Evolutionary conservation across 2,888 invertebrate species (phyloP), one percentile per base, ranked within the genome.

Genomic region (Nezara viridula): DNA sequence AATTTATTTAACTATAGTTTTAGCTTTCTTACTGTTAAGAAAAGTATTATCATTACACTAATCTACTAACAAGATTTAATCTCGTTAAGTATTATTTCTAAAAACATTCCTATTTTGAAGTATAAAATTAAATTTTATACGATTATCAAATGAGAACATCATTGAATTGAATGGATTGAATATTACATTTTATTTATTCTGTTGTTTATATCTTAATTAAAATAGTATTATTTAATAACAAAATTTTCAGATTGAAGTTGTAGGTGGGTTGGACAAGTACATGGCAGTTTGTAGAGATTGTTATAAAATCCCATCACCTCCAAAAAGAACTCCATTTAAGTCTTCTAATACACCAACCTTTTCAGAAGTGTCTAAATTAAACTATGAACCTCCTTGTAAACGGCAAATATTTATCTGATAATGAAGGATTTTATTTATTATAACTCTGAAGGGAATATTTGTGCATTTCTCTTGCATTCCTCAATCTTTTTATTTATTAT

Each of bases 211-310:
- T 2, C 24, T 7, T 55, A 60, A 37, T 73, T 73, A 73, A 14
- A 32, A 55, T 60, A 27, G 37, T 73, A 32, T 73, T 7, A 1
- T 6, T 16, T 37, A 19, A 60, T 27, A 12, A 27, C 10, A 27
- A 60, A 27, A 27, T 89, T 90, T 90, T 19, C 92, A 94, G 94
- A 92, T 94, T 87, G 94, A 94, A 91, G 92, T 94, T n/a, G 94
- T 94, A 90, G 94, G 94, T 14, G 94, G 94, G 19, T 92, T 93
- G 40, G 94, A 94, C 89, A 94, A 93, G 91, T 94, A 94, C 92
- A 92, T 94, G 92, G 93, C 94, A 6, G 94, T 94, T 0, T 94
- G 94, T 91, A 92, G 94, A 21, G 92, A 92, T 24, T 94, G 94
- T 91, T 93, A 93, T 90, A 90, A 91, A 50, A 88, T 91, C 21